Percentiles rank a stretch among this genome's conserved stretches.
phyloP scores from a whole-genome alignment of 2,888 invertebrate genomes.

The Cyaniris semiargus region DNA sequence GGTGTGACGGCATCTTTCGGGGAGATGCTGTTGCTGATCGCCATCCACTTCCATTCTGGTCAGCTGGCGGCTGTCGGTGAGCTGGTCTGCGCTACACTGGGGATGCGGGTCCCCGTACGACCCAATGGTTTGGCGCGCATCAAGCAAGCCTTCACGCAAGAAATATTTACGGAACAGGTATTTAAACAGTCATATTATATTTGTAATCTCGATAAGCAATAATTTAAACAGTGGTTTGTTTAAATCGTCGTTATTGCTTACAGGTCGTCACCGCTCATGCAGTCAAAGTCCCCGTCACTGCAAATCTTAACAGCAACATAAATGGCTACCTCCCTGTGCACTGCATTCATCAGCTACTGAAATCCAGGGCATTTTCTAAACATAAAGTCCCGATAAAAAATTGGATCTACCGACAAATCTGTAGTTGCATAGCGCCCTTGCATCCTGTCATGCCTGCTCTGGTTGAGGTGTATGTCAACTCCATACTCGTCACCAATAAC shows the following conservation, averaged over 20 bases:
- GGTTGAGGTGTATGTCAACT: slow-evolving; percentile 96
- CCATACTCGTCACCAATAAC: slow-evolving; percentile 87
- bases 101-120: slow-evolving; percentile 95
- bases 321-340: slow-evolving; percentile 96
- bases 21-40: slow-evolving; percentile 96
- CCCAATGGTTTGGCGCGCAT: slow-evolving; percentile 93
- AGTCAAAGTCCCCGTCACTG: slow-evolving; percentile 96
- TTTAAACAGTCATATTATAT: background rate
- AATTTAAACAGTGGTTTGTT: background rate
- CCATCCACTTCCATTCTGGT: slow-evolving; percentile 98
- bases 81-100: slow-evolving; percentile 94
- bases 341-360: slow-evolving; percentile 96
- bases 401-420: slow-evolving; percentile 97
- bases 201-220: background rate
- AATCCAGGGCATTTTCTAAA: slow-evolving; percentile 96
- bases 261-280: slow-evolving; percentile 96
- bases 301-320: slow-evolving; percentile 91
- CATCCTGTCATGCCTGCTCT: slow-evolving; percentile 96
- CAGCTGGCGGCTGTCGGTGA: slow-evolving; percentile 96
- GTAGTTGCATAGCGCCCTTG: slow-evolving; percentile 92
- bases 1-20: slow-evolving; percentile 94
- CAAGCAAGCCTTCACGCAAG: slow-evolving; percentile 96
- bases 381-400: slow-evolving; percentile 97
- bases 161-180: slow-evolving; percentile 97
- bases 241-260: slow-evolving; percentile 37